Percentiles rank a stretch among this genome's conserved stretches.
phyloP scores from a whole-genome alignment of 2,888 invertebrate species.

The Anthophora plumipes region DNA sequence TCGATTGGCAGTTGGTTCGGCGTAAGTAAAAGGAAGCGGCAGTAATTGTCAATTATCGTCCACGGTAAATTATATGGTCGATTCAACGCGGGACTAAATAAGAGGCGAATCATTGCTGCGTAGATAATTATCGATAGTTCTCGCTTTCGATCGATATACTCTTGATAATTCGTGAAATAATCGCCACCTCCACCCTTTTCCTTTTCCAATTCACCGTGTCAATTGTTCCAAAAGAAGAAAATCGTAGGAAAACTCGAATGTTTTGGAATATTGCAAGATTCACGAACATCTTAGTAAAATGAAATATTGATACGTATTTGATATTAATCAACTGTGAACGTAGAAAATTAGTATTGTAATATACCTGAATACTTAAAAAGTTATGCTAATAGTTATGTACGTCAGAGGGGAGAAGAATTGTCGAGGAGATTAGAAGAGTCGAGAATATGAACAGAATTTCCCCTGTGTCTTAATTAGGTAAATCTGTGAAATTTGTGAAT shows the following conservation, averaged over 20 bases:
- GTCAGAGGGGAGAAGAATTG: too few relatives aligned
- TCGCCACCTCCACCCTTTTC: not conserved
- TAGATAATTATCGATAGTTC: constrained; percentile 66
- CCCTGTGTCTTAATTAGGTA: too few relatives aligned
- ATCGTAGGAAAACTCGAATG: not conserved
- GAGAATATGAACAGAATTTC: too few relatives aligned
- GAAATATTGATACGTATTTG: too few relatives aligned
- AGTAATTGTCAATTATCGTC: constrained; percentile 76
- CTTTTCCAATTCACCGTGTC: not conserved
- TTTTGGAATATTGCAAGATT: too few relatives aligned
- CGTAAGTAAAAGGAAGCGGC: constrained; percentile 61
- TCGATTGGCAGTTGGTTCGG: constrained; percentile 27
- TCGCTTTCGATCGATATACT: not conserved
- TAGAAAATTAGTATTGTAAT: too few relatives aligned
- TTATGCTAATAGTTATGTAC: too few relatives aligned
- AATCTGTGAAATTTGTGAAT: too few relatives aligned
- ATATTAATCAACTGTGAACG: too few relatives aligned
- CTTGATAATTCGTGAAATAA: not conserved
- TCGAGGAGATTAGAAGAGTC: too few relatives aligned
- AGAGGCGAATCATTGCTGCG: constrained; percentile 66
- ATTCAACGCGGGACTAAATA: constrained; percentile 67
- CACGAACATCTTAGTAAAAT: too few relatives aligned
- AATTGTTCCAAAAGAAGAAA: not conserved
- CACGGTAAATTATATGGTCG: constrained; percentile 64
- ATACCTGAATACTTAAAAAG: too few relatives aligned